phyloP scores from a whole-genome alignment of 2,888 invertebrate genomes.

The Acanthosepion esculentum region DNA sequence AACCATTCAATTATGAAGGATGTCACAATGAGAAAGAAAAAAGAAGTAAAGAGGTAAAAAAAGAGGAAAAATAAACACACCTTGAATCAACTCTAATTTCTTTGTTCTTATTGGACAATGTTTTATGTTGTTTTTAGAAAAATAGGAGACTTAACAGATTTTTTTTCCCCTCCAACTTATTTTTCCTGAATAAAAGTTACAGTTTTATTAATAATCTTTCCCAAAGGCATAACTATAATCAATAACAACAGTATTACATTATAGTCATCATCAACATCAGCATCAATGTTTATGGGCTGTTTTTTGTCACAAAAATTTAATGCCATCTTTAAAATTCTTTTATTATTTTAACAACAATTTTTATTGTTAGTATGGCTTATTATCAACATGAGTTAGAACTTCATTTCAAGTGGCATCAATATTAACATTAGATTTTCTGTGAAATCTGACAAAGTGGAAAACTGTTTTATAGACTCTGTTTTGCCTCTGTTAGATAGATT shows the following conservation, averaged over 20 bases:
- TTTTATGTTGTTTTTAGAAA: background rate
- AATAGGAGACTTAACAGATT: background rate
- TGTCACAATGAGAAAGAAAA: background rate
- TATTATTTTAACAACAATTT: too few species aligned
- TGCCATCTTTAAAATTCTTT: too few species aligned
- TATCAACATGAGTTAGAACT: too few species aligned
- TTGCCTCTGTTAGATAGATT: too few species aligned
- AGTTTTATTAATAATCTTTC: background rate
- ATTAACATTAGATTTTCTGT: too few species aligned
- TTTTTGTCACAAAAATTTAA: too few species aligned
- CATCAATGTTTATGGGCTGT: background rate
- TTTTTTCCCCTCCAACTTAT: background rate
- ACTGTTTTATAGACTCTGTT: too few species aligned
- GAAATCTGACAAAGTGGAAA: too few species aligned
- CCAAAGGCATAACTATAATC: background rate
- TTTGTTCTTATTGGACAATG: background rate
- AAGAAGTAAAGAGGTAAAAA: background rate
- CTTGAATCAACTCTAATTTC: background rate
- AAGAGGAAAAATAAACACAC: background rate
- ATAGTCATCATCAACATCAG: background rate
- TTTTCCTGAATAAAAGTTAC: background rate
- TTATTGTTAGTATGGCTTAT: too few species aligned
- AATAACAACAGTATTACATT: background rate
- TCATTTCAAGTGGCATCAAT: too few species aligned
- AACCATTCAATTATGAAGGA: conserved; percentile 14